phyloP scores from a whole-genome alignment of 2,888 invertebrate genomes.

The Tenthredo amoena region DNA sequence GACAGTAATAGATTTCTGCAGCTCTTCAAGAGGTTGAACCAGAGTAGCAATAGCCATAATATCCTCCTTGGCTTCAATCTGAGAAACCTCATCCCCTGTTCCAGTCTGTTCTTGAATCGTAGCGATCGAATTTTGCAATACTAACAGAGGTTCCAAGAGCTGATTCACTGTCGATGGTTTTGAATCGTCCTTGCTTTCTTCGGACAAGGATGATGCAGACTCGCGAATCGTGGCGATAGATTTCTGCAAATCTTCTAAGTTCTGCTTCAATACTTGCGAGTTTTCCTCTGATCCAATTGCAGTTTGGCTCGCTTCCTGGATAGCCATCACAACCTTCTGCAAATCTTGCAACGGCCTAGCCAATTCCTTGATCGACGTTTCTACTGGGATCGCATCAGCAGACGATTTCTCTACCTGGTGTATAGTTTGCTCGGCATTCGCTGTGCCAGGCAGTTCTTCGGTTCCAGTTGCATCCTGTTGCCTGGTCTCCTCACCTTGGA shows the following conservation, averaged over 20 bases:
- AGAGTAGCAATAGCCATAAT: conserved; percentile 82
- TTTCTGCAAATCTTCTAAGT: conserved; percentile 75
- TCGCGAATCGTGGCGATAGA: conserved; percentile 65
- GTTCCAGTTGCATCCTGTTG: not conserved
- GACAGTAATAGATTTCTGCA: conserved; percentile 71
- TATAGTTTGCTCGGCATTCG: not conserved
- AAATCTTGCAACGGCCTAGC: conserved; percentile 79
- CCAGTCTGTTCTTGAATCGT: conserved; percentile 55
- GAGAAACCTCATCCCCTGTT: conserved; percentile 66
- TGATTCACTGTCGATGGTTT: not conserved
- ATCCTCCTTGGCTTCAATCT: conserved; percentile 69
- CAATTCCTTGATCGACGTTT: conserved; percentile 60
- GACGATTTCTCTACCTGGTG: conserved; percentile 57
- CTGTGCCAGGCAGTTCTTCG: not conserved
- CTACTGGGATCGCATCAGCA: conserved; percentile 59
- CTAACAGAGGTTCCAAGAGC: conserved; percentile 31
- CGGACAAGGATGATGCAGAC: conserved; percentile 69
- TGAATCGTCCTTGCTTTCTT: conserved; percentile 72
- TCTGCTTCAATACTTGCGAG: conserved; percentile 75
- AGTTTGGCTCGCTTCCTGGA: conserved; percentile 78
- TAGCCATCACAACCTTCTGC: conserved; percentile 79
- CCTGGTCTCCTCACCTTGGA: conserved; percentile 31
- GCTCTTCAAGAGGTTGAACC: conserved; percentile 74
- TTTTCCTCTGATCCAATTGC: conserved; percentile 79
- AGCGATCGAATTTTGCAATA: conserved; percentile 53